phyloP scores from a whole-genome alignment of 2,888 invertebrate genomes.

The Leucophenga maculata region DNA sequence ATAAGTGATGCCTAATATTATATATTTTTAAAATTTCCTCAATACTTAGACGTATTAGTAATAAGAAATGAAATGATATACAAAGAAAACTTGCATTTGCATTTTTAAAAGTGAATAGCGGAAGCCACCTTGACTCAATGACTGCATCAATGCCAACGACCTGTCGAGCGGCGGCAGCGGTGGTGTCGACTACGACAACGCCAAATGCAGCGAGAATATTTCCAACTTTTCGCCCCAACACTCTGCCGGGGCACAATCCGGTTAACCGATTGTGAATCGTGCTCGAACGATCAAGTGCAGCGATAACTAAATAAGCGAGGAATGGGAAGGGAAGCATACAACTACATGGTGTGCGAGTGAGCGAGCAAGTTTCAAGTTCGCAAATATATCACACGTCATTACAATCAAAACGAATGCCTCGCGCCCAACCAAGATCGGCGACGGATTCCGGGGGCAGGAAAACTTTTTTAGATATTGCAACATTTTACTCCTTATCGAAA shows the following conservation, averaged over 20 bases:
- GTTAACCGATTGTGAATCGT: not conserved
- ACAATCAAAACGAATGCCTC: not conserved
- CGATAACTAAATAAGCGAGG: conserved; percentile 19
- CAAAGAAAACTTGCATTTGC: conserved; percentile 2
- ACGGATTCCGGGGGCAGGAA: not conserved
- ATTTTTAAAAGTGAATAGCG: conserved; percentile 45
- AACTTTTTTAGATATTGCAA: no score
- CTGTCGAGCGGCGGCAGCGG: conserved; percentile 53
- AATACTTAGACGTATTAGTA: not conserved
- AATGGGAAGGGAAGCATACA: no score
- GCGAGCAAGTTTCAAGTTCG: conserved; percentile 51
- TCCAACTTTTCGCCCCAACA: not conserved
- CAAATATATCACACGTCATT: conserved; percentile 7
- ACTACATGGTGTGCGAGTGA: conserved; percentile 30
- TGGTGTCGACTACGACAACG: conserved; percentile 22
- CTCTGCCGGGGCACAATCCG: not conserved
- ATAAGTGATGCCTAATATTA: no score
- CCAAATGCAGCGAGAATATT: not conserved
- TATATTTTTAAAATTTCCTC: no score
- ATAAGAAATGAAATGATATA: conserved; percentile 12
- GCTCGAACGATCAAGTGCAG: not conserved
- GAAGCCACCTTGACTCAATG: conserved; percentile 72
- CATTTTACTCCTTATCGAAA: no score
- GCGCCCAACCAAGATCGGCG: not conserved
- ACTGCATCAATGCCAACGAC: conserved; percentile 72